A percentile compares a stretch with the other conserved stretches of the same genome.
These are phyloP conservation scores for Anorthoa munda DNA, from an alignment of 2,888 invertebrate genomes.

Conservation along the genomic window DNA sequence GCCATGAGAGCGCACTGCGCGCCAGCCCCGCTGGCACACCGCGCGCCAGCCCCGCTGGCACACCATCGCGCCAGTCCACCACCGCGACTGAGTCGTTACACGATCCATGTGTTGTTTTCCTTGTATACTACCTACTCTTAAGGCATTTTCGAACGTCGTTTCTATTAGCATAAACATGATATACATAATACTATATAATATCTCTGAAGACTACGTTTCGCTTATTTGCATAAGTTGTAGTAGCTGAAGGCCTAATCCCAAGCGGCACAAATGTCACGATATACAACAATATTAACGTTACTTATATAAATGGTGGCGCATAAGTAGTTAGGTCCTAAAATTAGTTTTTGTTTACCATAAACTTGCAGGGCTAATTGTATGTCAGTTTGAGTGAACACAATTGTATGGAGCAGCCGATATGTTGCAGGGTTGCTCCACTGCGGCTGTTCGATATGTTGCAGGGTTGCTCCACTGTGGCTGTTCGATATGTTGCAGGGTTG, in stretches of 20 bases:
- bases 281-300: constrained; percentile 48
- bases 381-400: background rate
- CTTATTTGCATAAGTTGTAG: constrained; percentile 18
- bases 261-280: constrained; percentile 22
- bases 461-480: background rate
- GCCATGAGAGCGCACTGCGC: too few species aligned
- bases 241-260: constrained; percentile 58
- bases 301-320: background rate
- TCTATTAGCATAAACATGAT: constrained; percentile 29
- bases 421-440: background rate
- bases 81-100: background rate
- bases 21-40: too few species aligned
- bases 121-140: constrained; percentile 28
- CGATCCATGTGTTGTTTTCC: constrained; percentile 29
- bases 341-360: background rate
- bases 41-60: background rate
- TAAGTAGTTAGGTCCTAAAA: background rate
- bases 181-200: constrained; percentile 22
- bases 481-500: background rate
- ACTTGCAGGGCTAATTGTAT: background rate
- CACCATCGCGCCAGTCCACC: too few species aligned
- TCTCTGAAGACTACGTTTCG: constrained; percentile 25
- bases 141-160: constrained; percentile 42
- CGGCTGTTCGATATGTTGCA: background rate
- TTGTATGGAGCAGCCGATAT: too few species aligned